Percentiles rank a stretch among this genome's conserved stretches.
Conservation (phyloP, 2,888 invertebrate genomes). For the Rhingia rostrata region DNA sequence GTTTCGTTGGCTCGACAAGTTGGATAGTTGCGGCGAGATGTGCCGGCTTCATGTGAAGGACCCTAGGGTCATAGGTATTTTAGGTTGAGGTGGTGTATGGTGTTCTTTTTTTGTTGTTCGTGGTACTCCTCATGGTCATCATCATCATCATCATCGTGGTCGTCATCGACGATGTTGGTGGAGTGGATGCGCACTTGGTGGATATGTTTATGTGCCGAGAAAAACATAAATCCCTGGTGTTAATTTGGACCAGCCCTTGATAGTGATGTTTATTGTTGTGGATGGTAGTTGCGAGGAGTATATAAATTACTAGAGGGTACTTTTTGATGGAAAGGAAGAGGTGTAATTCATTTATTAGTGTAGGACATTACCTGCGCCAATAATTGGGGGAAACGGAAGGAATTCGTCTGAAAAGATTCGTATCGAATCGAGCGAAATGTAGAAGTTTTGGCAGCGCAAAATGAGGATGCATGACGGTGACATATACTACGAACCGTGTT, state of each 20-base stretch:
- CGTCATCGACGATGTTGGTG: constrained; percentile 11
- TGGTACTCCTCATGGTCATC: constrained; percentile 45
- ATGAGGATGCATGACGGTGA: too few relatives aligned
- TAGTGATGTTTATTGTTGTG: constrained; percentile 68
- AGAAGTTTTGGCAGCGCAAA: too few relatives aligned
- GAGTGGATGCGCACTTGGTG: constrained; percentile 56
- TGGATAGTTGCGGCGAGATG: constrained; percentile 47
- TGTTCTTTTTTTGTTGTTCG: constrained; percentile 31
- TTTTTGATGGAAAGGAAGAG: too few relatives aligned
- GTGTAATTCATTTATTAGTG: too few relatives aligned
- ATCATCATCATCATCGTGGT: constrained; percentile 25
- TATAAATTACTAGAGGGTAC: too few relatives aligned
- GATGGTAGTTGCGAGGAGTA: constrained; percentile 18
- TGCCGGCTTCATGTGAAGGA: constrained; percentile 47
- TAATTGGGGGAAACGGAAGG: too few relatives aligned
- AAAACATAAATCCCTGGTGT: constrained; percentile 73
- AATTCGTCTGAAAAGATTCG: too few relatives aligned
- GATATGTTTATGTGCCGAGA: constrained; percentile 74
- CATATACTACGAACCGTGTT: too few relatives aligned
- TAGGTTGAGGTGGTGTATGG: constrained; percentile 47
- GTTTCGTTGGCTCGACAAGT: constrained; percentile 11
- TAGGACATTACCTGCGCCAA: too few relatives aligned
- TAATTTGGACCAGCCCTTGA: constrained; percentile 73
- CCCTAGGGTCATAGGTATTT: constrained; percentile 74
- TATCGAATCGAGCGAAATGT: too few relatives aligned